These are phyloP conservation scores for Strigamia maritima DNA, from an alignment of 2,888 invertebrate genomes.

Conservation along the genomic window DNA sequence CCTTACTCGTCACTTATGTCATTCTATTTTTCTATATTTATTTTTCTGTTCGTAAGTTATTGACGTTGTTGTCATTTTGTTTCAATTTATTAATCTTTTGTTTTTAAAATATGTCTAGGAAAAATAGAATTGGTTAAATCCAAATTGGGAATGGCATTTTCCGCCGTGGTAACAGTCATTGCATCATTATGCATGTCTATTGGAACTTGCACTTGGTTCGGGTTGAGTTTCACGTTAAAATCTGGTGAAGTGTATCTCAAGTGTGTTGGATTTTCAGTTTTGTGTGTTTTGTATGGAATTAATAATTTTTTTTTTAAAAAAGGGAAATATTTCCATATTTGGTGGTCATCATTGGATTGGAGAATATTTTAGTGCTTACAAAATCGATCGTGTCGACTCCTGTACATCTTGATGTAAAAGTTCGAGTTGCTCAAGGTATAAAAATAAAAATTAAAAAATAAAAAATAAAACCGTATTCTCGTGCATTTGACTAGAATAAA, in stretches of 20 bases:
- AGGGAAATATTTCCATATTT: slow-evolving; percentile 93
- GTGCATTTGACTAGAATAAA: no score
- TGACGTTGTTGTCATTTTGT: not conserved
- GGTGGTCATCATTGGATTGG: slow-evolving; percentile 88
- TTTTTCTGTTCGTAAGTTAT: slow-evolving; percentile 73
- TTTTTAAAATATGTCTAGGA: slow-evolving; percentile 47
- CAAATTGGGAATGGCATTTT: slow-evolving; percentile 78
- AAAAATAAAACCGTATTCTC: not conserved
- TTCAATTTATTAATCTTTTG: not conserved
- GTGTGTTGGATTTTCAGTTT: slow-evolving; percentile 38
- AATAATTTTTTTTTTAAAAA: slow-evolving; percentile 40
- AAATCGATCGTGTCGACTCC: slow-evolving; percentile 91
- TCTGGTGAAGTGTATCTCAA: slow-evolving; percentile 49
- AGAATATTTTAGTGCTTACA: slow-evolving; percentile 84
- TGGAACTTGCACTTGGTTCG: slow-evolving; percentile 55
- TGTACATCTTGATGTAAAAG: slow-evolving; percentile 85
- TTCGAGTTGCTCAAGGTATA: slow-evolving; percentile 76
- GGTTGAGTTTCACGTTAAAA: slow-evolving; percentile 49
- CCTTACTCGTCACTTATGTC: slow-evolving; percentile 77
- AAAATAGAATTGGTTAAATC: slow-evolving; percentile 92
- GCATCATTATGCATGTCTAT: slow-evolving; percentile 88
- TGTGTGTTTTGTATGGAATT: not conserved
- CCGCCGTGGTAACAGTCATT: slow-evolving; percentile 76
- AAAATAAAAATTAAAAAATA: not conserved
- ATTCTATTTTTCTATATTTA: slow-evolving; percentile 88